Evolutionary conservation across 2,888 invertebrate genomes (phyloP), one percentile per base, ranked within the genome.

Genomic region (Epistrophe grossulariae): DNA sequence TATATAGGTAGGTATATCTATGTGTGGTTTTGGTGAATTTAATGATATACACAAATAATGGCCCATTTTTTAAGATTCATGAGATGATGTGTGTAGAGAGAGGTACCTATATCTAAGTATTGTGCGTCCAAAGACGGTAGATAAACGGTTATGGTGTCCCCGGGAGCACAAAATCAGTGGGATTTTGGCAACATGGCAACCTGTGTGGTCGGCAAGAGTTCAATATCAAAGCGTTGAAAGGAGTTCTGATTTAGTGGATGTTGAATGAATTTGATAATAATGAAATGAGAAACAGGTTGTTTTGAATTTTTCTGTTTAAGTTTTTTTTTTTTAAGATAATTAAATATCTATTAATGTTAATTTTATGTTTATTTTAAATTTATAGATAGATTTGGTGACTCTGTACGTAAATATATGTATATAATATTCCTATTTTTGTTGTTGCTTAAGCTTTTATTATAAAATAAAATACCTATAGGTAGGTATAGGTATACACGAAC

Each of bases 21-120:
- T 24, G 24, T 24, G 3, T 64, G 9, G 45, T 52, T 64, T 35
- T 38, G 38, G 66, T 83, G 83, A 72, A 76, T 43, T 83, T 83
- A 87, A 87, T 83, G 83, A 68, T 71, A 83, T 87, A 79, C 87
- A 79, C 59, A 83, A 87, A 76, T 71, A 87, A 76, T 71, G 73
- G 87, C 57, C 68, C 35, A 68, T 35, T 68, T 50, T 35, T 31
- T 68, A 74, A 85, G 85, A 79, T 79, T 78, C 82, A 87, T 82
- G 82, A 71, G 73, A 79, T 79, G 82, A 48, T 31, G 17, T 68
- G 35, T 68, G 10, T 35, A 17, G 31, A 59, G 9, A 35, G 11
- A n/a, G 28, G 55, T 31, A 31, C n/a, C n/a, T 24, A 24, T 24
- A 24, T 35, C 64, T n/a, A n/a, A n/a, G n/a, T n/a, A n/a, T n/a